Evolutionary conservation across 2,888 invertebrate species (phyloP).

Genomic region (Apamea epomidion): DNA sequence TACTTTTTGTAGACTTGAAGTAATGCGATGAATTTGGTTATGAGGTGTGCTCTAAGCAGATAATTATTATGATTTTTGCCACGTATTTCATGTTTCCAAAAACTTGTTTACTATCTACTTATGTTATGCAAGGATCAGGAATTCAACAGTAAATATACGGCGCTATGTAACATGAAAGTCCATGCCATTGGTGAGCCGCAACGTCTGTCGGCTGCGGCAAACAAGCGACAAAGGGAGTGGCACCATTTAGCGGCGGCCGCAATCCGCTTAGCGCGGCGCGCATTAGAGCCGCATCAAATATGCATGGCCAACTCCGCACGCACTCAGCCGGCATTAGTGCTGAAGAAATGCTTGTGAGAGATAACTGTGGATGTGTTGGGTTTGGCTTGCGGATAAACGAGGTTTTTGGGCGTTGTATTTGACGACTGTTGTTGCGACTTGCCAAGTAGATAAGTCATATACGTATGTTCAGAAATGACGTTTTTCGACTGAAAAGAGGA

Average conservation of each 20-base stretch:
- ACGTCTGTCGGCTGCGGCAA: slow-evolving; percentile 60
- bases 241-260: slow-evolving; percentile 79
- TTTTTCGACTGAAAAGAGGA: background rate
- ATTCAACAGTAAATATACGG: slow-evolving; percentile 47
- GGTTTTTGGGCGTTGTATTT: background rate
- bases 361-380: slow-evolving; percentile 46
- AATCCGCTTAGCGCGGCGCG: slow-evolving; percentile 81
- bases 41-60: background rate
- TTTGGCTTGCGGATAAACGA: background rate
- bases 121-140: slow-evolving; percentile 20
- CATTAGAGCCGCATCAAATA: slow-evolving; percentile 84
- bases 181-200: slow-evolving; percentile 50
- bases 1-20: background rate
- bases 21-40: background rate
- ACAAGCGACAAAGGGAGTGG: slow-evolving; percentile 78
- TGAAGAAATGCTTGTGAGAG: slow-evolving; percentile 50
- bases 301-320: slow-evolving; percentile 81
- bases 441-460: background rate
- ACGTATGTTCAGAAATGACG: background rate
- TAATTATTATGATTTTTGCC: background rate
- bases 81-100: background rate
- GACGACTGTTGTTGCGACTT: background rate
- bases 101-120: background rate
- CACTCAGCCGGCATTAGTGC: slow-evolving; percentile 63
- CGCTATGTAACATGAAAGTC: slow-evolving; percentile 53